Evolutionary conservation across 2,797 vertebrate genomes (phyloP).

Genomic region (Danio choprae): DNA sequence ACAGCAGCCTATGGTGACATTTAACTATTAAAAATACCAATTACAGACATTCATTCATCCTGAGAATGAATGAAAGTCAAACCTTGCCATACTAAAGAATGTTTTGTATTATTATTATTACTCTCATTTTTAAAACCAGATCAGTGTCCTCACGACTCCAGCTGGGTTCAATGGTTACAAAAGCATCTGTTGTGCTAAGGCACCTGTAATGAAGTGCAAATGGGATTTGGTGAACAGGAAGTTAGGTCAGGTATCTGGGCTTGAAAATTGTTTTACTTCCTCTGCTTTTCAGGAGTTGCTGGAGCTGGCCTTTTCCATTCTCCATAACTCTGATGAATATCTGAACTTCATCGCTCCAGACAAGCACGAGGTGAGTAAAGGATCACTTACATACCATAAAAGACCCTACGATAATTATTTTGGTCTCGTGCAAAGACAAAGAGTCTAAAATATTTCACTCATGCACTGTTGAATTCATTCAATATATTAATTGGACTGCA

Average conservation of each 20-base stretch:
- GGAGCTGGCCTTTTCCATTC: slow-evolving; percentile 86
- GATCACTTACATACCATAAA: not conserved
- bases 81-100: too few species aligned
- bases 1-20: too few species aligned
- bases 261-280: slow-evolving; percentile 38
- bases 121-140: too few species aligned
- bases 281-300: slow-evolving; percentile 80
- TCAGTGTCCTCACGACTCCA: slow-evolving; percentile 16
- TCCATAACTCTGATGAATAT: slow-evolving; percentile 87
- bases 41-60: too few species aligned
- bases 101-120: too few species aligned
- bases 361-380: slow-evolving; percentile 83
- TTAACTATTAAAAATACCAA: too few species aligned
- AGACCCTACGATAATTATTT: not conserved
- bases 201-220: slow-evolving; percentile 40
- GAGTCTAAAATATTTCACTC: not conserved
- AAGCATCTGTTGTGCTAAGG: slow-evolving; percentile 51
- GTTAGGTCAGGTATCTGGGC: slow-evolving; percentile 8
- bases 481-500: not conserved
- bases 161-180: slow-evolving; percentile 43
- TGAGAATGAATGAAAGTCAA: too few species aligned
- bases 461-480: not conserved
- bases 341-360: slow-evolving; percentile 88
- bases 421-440: not conserved
- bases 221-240: slow-evolving; percentile 19